Percentiles rank a stretch among this genome's conserved stretches.
phyloP scores from a whole-genome alignment of 2,113 vertebrate genomes.

The Phaethornis superciliosus region DNA sequence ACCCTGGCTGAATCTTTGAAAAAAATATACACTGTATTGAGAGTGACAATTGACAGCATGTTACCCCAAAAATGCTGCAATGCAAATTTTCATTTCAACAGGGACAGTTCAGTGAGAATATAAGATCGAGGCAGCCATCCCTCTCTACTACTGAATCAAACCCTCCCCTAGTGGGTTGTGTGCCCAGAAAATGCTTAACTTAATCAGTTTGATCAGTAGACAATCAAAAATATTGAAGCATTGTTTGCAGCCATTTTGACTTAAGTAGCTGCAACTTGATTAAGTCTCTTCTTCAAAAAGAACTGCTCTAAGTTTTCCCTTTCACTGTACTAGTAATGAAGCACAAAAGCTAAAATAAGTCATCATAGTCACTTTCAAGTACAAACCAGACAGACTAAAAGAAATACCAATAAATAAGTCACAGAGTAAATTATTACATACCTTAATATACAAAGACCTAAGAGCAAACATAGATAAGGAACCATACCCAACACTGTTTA shows the following conservation, averaged over 20 bases:
- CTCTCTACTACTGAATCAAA: not conserved
- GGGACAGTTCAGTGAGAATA: not conserved
- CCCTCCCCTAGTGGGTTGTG: not conserved
- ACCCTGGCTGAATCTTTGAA: not conserved
- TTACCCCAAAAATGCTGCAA: not conserved
- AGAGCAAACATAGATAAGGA: conserved; percentile 54
- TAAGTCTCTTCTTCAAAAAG: not conserved
- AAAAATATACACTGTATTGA: not conserved
- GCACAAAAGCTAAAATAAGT: not conserved
- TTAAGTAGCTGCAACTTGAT: not conserved
- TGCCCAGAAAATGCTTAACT: not conserved
- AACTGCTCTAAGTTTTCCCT: not conserved
- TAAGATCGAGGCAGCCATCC: not conserved
- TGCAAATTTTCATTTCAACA: not conserved
- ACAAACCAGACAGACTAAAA: not conserved
- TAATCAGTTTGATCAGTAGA: not conserved
- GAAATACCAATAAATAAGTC: not conserved
- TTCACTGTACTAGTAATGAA: not conserved
- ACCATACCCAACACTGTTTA: conserved; percentile 24
- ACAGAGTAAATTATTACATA: not conserved
- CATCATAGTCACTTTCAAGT: not conserved
- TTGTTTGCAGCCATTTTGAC: not conserved
- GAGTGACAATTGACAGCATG: conserved; percentile 4
- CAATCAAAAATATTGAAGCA: not conserved
- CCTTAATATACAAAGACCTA: not conserved